Base-by-base conservation (phyloP, 2,797 vertebrate genomes). In the Orientallactaga sibirica region DNA sequence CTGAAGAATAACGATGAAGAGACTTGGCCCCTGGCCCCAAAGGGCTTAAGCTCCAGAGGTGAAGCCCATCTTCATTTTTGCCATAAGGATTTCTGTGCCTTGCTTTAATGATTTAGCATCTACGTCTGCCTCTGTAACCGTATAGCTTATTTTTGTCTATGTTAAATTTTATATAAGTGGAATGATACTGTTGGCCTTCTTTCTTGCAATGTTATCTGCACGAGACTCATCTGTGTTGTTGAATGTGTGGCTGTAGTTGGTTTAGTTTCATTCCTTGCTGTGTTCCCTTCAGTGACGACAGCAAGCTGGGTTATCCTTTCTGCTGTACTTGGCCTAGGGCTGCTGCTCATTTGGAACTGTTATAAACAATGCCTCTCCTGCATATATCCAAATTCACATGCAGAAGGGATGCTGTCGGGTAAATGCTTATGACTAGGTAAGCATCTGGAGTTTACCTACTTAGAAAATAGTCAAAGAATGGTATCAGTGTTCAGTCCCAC, bases 211-310 rank as follows among this genome's bases (percentile, higher is more conserved):
- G 18, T 76, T 61, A 22, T 67, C 4, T 74, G 64, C 67, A 33
- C 18, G 11, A 76, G 61, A 77, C 84, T 83, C 58, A 84, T 5
- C 12, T 10, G 12, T 74, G 41, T 8, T 86, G 70, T 82, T 37
- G 25, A 76, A 70, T 12, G n/a, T 48, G 4, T 29, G 55, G 33
- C 4, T 16, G 2, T 29, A 16, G 16, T 88, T 52, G 81, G 52
- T 43, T 82, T 18, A 29, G 92, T 88, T 95, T 86, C 52, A 14
- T 78, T 78, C 41, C 24, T 84, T 90, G 8, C 76, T 29, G 1
- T 84, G 73, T 52, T 75, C 25, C 55, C 86, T 11, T 73, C 48
- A 80, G 48, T 27, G 52, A 74, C 16, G 20, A 64, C 48, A 37
- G 79, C 37, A 64, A 33, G 68, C 68, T 41, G 58, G 62, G 79